Evolutionary conservation across 2,113 vertebrate genomes (phyloP), one percentile per base, ranked within the genome.

Genomic region (Sebastes schlegelii): DNA sequence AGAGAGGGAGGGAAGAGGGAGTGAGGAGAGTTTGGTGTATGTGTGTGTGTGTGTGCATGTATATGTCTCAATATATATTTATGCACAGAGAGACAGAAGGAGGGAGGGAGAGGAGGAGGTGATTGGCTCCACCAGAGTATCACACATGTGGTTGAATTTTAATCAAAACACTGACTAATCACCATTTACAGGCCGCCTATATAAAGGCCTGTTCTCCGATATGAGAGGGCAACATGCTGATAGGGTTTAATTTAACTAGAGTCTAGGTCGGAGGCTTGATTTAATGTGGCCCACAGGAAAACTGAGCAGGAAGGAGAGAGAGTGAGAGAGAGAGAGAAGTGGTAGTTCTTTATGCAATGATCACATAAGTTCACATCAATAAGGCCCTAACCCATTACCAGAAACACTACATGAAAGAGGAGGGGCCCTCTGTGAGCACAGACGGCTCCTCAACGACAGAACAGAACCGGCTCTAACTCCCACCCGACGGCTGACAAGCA

Each of bases 81-180:
- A 67, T 65, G 51, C 63, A 72, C 43, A 61, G 46, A 54, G 34
- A 58, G 42, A 60, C 51, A 73, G 73, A 52, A 61, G 57, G 72
- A 76, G 61, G 49, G 68, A 70, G 57, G 61, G 82, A 62, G 67
- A 60, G 54, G 51, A 65, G 81, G 69, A 79, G 74, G 70, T 49
- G 86, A 85, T 61, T 75, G 83, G 73, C 82, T 86, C 58, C 57
- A 71, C 60, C 66, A 61, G 52, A 88, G 88, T 77, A 88, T 90
- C 77, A 75, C 84, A 85, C 69, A 79, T 85, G 88, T 85, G 80
- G 73, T 83, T 76, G 77, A 90, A 89, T 92, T 91, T 91, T 88
- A 91, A 92, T 91, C 87, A 90, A 92, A 94, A 91, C 89, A 86
- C 80, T 89, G 70, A 92, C 87, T 93, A 90, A 92, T 93, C 90